Base-by-base conservation (phyloP, 2,888 invertebrate species). In the Molorchus minor region DNA sequence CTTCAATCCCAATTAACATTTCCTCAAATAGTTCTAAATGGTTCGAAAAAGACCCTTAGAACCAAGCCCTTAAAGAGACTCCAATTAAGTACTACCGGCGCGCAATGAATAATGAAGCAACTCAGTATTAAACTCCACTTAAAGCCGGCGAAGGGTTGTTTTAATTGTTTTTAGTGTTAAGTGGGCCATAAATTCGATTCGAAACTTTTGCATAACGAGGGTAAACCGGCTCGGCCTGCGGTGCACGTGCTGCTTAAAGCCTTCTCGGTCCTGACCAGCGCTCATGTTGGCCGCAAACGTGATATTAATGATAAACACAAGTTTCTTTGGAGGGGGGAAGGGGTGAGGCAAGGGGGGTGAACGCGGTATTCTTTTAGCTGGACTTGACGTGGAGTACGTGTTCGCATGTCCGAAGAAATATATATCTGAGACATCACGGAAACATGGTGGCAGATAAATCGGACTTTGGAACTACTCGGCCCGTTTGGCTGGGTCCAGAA, bases 131-230 rank as follows among this genome's bases (percentile, higher is more conserved):
- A 66, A 66, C 52, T 64, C 58, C 47, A 58, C 59, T 64, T 56
- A 58, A 66, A 62, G 60, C 51, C 53, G 56, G 49, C 55, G 63
- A 65, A 62, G 67, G 67, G 65, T 65, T 59, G 69, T 67, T 69
- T 65, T 71, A 71, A 70, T 70, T 72, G 72, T 70, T 71, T 68
- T 71, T 67, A 65, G 65, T 61, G 66, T 65, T 69, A 69, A 72
- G 69, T 66, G 68, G 66, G 62, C 65, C 70, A 67, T 72, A 72
- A 71, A 72, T 72, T 71, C 62, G 68, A 68, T 71, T 71, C 64
- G 67, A 67, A 71, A 73, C 69, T 73, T 73, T 71, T 68, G 71
- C 68, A 65, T 72, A 71, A 73, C 71, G 64, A 63, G 66, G 69
- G 65, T 62, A 56, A 59, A 59, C 62, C 61, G 46, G 56, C 52